These are phyloP conservation scores for Eumeta japonica DNA, from an alignment of 1,140 invertebrate species.

Conservation along the genomic window DNA sequence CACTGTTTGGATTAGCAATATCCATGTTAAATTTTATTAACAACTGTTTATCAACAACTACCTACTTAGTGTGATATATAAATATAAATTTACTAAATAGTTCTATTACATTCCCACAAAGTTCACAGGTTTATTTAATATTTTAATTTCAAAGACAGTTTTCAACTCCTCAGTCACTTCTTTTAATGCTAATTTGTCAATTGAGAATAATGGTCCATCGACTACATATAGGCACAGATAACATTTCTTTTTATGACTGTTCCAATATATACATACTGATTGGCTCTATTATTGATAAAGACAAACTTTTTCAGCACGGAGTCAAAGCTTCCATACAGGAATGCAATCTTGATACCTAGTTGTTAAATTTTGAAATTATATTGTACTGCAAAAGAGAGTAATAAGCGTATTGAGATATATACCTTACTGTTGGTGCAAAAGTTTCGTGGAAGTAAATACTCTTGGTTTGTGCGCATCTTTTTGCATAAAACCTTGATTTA, in stretches of 20 bases:
- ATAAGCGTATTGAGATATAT: constrained; percentile 22
- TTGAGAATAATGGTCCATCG: constrained; percentile 35
- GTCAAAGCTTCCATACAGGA: constrained; percentile 25
- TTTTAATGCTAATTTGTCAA: constrained; percentile 10
- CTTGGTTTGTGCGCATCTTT: constrained; percentile 17
- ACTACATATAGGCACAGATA: constrained; percentile 50
- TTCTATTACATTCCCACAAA: constrained; percentile 18
- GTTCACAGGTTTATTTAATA: constrained; percentile 7
- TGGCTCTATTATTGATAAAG: constrained; percentile 25
- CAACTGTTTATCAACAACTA: constrained; percentile 9
- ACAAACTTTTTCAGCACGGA: constrained; percentile 22
- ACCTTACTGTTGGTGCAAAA: constrained; percentile 15
- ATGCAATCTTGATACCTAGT: constrained; percentile 21
- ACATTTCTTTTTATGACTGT: constrained; percentile 14
- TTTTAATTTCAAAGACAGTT: constrained; percentile 14
- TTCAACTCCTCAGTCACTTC: constrained; percentile 19
- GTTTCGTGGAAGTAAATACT: constrained; percentile 28
- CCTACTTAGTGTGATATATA: constrained; percentile 18
- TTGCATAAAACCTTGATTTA: constrained; percentile 17
- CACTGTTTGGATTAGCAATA: constrained; percentile 11
- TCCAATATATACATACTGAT: constrained; percentile 35
- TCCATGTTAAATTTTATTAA: constrained; percentile 14
- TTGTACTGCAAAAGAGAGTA: constrained; percentile 17
- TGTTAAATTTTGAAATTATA: constrained; percentile 18
- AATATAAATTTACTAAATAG: constrained; percentile 8